Percentiles rank a stretch among this genome's conserved stretches.
Evolutionary conservation across 35 echinoderm and acorn worm species (phyloP).

Genomic region (Apostichopus japonicus): DNA sequence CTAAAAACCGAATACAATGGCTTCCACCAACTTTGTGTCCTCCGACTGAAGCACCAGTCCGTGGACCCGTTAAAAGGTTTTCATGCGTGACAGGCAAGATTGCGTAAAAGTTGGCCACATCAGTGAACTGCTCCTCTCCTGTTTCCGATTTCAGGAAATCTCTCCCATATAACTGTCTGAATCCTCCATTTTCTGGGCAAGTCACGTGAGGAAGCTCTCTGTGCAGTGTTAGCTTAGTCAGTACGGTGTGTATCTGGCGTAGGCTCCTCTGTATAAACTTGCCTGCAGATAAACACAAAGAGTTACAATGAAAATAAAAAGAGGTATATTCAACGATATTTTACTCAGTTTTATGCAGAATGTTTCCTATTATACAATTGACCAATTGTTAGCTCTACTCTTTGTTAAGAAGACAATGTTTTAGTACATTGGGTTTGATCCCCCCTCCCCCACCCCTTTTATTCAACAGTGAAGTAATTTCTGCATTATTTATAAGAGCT

Average conservation of each 20-base stretch:
- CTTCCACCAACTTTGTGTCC: slow-evolving; percentile 36
- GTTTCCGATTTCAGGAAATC: neutral
- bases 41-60: slow-evolving; percentile 17
- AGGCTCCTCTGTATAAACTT: slow-evolving; percentile 39
- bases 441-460: no score
- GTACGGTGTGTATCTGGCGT: slow-evolving; percentile 28
- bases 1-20: slow-evolving; percentile 46
- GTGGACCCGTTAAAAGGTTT: neutral
- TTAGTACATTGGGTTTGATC: no score
- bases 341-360: no score
- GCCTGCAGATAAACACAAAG: neutral
- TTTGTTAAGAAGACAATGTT: no score
- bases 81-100: slow-evolving; percentile 50
- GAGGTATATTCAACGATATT: no score
- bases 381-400: no score
- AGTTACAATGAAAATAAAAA: no score
- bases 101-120: slow-evolving; percentile 48
- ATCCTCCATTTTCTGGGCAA: neutral
- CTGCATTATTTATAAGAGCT: no score
- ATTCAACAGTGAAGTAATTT: no score
- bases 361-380: no score
- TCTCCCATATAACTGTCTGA: neutral
- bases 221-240: neutral
- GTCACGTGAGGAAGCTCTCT: neutral
- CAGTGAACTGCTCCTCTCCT: neutral